Evolutionary conservation across 2,797 vertebrate genomes (phyloP).

Genomic region (Sebastes steindachneri): DNA sequence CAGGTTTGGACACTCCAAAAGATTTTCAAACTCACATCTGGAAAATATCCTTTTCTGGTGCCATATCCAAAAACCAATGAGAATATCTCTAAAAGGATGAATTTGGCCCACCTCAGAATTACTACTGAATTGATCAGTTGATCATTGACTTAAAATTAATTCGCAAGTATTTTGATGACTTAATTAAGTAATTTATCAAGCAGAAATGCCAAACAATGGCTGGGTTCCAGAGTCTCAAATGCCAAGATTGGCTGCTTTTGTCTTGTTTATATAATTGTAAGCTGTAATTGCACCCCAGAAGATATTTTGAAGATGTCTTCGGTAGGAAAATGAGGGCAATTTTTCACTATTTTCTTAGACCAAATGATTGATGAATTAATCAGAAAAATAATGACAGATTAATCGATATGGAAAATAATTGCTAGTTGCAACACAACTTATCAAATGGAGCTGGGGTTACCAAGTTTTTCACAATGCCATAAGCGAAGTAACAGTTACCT

Average conservation of each 20-base stretch:
- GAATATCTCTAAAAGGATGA: not conserved
- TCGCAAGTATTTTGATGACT: no score
- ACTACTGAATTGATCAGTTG: not conserved
- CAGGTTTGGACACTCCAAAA: not conserved
- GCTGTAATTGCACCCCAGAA: not conserved
- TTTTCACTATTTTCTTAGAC: not conserved
- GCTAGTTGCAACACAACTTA: not conserved
- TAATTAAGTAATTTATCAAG: no score
- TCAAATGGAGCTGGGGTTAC: not conserved
- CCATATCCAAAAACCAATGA: fast-evolving
- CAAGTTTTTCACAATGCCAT: not conserved
- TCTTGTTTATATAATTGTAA: not conserved
- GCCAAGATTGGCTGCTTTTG: not conserved
- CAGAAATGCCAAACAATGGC: not conserved
- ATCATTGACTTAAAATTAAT: no score
- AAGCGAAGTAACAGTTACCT: not conserved
- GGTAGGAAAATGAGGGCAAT: not conserved
- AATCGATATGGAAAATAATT: not conserved
- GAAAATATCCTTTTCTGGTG: not conserved
- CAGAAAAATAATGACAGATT: not conserved
- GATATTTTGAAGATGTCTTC: not conserved
- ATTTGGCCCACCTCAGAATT: not conserved
- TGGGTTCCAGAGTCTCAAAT: not conserved
- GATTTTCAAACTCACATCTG: not conserved
- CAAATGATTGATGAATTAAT: not conserved